Evolutionary conservation across 1,140 invertebrate genomes (phyloP).

Genomic region (Heterodera schachtii): DNA sequence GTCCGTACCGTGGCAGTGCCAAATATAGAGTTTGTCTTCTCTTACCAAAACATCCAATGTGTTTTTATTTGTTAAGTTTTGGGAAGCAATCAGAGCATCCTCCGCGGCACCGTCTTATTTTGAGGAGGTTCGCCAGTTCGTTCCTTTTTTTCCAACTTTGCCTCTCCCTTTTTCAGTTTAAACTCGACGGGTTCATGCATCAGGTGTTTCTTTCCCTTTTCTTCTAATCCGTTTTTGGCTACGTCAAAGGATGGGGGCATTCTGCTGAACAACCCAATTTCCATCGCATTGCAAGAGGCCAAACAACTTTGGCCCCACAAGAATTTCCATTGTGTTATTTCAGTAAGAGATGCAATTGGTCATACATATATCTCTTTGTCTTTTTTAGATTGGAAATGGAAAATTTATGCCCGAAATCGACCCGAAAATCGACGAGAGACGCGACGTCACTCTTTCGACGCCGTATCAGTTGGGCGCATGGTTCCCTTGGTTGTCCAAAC

Average conservation of each 20-base stretch:
- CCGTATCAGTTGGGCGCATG: constrained; percentile 9
- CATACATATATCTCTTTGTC: background rate
- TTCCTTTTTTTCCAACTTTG: constrained; percentile 66
- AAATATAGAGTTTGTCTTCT: constrained; percentile 27
- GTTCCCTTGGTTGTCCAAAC: constrained; percentile 72
- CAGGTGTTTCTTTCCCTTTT: constrained; percentile 1
- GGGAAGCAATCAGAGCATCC: constrained; percentile 86
- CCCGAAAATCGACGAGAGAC: constrained; percentile 36
- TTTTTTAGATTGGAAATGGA: constrained; percentile 73
- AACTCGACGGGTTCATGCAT: constrained; percentile 23
- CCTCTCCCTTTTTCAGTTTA: constrained; percentile 2
- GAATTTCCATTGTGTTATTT: constrained; percentile 81
- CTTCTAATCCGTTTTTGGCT: background rate
- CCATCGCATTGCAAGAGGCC: constrained; percentile 84
- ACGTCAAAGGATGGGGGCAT: constrained; percentile 79
- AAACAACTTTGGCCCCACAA: constrained; percentile 81
- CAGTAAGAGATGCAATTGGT: constrained; percentile 68
- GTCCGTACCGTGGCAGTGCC: constrained; percentile 77
- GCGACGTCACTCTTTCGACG: constrained; percentile 30
- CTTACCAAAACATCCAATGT: background rate
- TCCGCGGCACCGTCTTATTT: constrained; percentile 90
- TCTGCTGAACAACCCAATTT: constrained; percentile 85
- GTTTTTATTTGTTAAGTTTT: constrained; percentile 69
- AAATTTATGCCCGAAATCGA: constrained; percentile 56
- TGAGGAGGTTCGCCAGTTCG: constrained; percentile 79